A percentile compares a stretch with the other conserved stretches of the same genome.
These are phyloP conservation scores for Sceliomorpha sp. DNA, from an alignment of 2,888 invertebrate genomes.

Conservation along the genomic window DNA sequence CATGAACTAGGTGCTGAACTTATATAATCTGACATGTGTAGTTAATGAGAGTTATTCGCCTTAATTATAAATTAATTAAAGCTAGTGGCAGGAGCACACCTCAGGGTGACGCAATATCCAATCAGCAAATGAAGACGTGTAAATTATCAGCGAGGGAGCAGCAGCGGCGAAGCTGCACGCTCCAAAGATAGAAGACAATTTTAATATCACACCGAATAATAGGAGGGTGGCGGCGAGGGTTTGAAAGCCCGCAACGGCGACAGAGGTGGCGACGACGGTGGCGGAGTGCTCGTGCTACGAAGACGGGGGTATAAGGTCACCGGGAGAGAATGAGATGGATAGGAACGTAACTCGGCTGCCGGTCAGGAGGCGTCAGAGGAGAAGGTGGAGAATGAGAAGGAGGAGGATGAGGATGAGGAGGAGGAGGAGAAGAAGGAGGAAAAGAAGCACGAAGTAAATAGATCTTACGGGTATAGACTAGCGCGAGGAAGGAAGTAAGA, in stretches of 20 bases:
- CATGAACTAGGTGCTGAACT: too few relatives aligned
- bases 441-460: not conserved
- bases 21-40: too few relatives aligned
- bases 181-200: conserved; percentile 68
- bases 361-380: conserved; percentile 6
- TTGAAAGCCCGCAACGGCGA: conserved; percentile 40
- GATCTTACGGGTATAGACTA: conserved; percentile 9
- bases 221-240: conserved; percentile 57
- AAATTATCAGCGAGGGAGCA: conserved; percentile 24
- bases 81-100: too few relatives aligned
- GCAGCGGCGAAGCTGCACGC: conserved; percentile 36
- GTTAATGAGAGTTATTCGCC: too few relatives aligned
- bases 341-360: conserved; percentile 3
- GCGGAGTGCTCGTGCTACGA: conserved; percentile 12
- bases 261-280: conserved; percentile 12
- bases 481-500: conserved; percentile 42
- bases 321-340: conserved; percentile 36
- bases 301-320: conserved; percentile 62
- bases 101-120: too few relatives aligned
- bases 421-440: conserved; percentile 14
- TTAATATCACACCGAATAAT: conserved; percentile 71
- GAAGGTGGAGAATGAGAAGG: conserved; percentile 1
- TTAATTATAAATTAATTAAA: too few relatives aligned
- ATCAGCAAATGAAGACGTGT: conserved; percentile 32
- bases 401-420: conserved; percentile 5